Conservation (phyloP, 1,140 invertebrate genomes). For the Lethocerus indicus region DNA sequence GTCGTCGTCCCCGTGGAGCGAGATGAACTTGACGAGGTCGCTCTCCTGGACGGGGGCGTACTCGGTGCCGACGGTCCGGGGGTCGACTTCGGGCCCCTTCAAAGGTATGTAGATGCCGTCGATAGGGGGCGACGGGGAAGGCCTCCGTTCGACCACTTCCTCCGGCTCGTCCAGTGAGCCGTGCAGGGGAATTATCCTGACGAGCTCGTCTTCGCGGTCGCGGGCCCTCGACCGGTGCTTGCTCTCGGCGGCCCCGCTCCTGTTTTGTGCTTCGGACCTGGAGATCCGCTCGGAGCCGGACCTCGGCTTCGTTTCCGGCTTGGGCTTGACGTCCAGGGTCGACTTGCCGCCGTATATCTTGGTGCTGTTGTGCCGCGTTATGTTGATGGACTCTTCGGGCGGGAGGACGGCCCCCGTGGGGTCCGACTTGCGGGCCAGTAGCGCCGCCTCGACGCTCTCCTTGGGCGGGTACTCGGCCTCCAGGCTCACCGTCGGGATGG, state of each 20-base stretch:
- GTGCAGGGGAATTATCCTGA: constrained; percentile 15
- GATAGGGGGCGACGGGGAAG: no score
- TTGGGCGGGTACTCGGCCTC: constrained; percentile 28
- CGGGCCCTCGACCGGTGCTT: constrained; percentile 4
- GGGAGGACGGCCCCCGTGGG: constrained; percentile 32
- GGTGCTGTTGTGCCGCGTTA: background rate
- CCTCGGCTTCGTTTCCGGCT: background rate
- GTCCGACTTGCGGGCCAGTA: constrained; percentile 37
- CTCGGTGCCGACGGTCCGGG: background rate
- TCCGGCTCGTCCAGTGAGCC: constrained; percentile 13
- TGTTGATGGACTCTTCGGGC: constrained; percentile 5
- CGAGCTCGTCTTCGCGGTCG: constrained; percentile 8
- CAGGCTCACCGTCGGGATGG: constrained; percentile 29
- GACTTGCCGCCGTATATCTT: no score
- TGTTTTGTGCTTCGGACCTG: background rate
- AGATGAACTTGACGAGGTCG: constrained; percentile 16
- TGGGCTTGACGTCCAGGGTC: background rate
- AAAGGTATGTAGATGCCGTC: constrained; percentile 18
- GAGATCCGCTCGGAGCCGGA: background rate
- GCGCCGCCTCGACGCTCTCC: constrained; percentile 41
- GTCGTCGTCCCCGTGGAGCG: constrained; percentile 17
- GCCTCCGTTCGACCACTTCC: no score
- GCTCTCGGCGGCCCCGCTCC: no score
- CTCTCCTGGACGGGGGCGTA: background rate
- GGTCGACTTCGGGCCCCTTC: constrained; percentile 15